Conservation (phyloP, 2,888 invertebrate species). For the Syrista parreyssii region DNA sequence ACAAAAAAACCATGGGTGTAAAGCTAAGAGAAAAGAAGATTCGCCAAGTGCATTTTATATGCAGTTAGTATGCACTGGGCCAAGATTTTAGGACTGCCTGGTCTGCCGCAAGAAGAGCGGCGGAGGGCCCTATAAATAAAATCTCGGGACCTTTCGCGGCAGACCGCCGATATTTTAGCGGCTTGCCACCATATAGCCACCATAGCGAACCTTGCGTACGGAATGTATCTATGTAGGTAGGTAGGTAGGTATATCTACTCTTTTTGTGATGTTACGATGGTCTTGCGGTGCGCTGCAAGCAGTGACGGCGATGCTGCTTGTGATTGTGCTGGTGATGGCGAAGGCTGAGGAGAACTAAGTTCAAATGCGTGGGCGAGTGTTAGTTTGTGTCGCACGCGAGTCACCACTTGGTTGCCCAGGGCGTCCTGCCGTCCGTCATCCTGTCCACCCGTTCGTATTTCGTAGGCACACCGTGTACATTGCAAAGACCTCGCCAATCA, state of each 20-base stretch:
- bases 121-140: conserved; percentile 52
- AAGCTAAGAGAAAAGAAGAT: conserved; percentile 8
- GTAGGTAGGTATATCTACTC: conserved; percentile 14
- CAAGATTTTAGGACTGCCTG: conserved; percentile 22
- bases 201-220: conserved; percentile 22
- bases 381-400: conserved; percentile 58
- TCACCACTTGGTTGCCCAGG: conserved; percentile 59
- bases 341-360: conserved; percentile 27
- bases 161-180: conserved; percentile 38
- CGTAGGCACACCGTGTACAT: conserved; percentile 30
- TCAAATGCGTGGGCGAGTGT: conserved; percentile 55
- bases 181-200: conserved; percentile 28
- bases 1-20: conserved; percentile 15
- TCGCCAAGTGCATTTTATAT: conserved; percentile 1
- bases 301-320: conserved; percentile 14
- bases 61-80: not conserved
- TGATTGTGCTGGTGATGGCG: conserved; percentile 24
- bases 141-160: conserved; percentile 41
- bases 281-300: conserved; percentile 10
- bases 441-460: conserved; percentile 62
- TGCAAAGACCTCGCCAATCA: not conserved
- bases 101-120: conserved; percentile 36
- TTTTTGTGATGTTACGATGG: conserved; percentile 14
- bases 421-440: conserved; percentile 62
- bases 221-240: not conserved